Conservation (phyloP, 2,797 vertebrate genomes). For the Glossophaga mutica region DNA sequence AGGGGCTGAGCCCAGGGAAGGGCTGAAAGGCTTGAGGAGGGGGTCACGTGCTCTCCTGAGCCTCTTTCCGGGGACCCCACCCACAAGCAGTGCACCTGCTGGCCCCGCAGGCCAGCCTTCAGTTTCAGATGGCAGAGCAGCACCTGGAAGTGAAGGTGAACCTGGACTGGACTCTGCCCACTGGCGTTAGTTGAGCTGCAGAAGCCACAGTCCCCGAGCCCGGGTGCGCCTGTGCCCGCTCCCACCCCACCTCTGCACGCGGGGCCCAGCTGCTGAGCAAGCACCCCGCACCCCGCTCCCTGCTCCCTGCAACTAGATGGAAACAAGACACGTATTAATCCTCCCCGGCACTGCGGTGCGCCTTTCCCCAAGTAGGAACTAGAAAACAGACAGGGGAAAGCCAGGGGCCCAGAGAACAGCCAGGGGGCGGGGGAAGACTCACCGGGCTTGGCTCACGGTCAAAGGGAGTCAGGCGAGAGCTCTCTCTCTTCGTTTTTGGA, state of each 20-base stretch:
- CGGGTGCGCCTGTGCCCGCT: rapidly evolving
- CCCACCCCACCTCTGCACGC: neutral
- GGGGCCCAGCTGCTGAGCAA: neutral
- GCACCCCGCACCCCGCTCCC: neutral
- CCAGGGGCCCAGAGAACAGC: neutral
- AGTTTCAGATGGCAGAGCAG: neutral
- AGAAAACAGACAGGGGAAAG: neutral
- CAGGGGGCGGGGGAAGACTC: neutral
- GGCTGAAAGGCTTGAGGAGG: neutral
- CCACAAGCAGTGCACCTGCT: neutral
- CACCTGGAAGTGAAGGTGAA: neutral
- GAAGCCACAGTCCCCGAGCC: neutral
- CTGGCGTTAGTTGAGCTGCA: neutral
- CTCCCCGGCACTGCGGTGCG: neutral
- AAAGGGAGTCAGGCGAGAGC: neutral
- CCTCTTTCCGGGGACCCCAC: neutral
- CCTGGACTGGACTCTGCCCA: neutral
- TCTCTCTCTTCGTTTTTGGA: neutral
- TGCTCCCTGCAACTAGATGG: neutral
- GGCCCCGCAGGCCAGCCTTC: neutral
- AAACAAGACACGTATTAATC: constrained; percentile 22
- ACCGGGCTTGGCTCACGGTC: neutral
- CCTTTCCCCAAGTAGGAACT: neutral
- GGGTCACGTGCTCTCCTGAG: neutral
- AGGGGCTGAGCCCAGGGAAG: neutral